Percentiles rank a stretch among this genome's conserved stretches.
phyloP scores from a whole-genome alignment of 1,140 invertebrate species.

The Steinernema feltiae region DNA sequence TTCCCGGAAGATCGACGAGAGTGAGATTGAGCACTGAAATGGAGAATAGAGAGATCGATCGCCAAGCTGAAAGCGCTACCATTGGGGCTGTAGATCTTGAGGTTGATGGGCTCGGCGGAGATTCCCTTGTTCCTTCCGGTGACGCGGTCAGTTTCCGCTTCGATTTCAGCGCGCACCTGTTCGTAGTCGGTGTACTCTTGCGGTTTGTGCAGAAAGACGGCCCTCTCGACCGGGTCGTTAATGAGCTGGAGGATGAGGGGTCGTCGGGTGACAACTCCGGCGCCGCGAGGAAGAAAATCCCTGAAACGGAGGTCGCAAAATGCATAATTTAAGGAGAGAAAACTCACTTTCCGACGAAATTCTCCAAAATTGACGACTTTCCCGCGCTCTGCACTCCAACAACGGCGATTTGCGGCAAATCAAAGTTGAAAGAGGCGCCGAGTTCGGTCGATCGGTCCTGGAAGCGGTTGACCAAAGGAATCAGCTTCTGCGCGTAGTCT shows the following conservation, averaged over 20 bases:
- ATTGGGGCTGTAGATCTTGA: not conserved
- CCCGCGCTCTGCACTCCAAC: constrained; percentile 27
- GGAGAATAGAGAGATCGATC: not conserved
- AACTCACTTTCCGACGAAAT: constrained; percentile 28
- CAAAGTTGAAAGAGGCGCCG: constrained; percentile 19
- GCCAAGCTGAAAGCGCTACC: constrained; percentile 25
- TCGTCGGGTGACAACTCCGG: too few species aligned
- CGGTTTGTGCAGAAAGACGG: not conserved
- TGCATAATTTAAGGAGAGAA: not conserved
- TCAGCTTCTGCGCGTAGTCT: not conserved
- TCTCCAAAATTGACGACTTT: constrained; percentile 23
- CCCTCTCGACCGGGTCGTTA: constrained; percentile 1
- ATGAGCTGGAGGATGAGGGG: not conserved
- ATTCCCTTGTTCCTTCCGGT: not conserved
- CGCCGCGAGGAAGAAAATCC: constrained; percentile 3
- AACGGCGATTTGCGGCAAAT: constrained; percentile 24
- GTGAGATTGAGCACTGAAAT: constrained; percentile 78
- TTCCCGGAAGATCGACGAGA: not conserved
- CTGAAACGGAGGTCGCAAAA: not conserved
- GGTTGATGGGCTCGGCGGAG: not conserved
- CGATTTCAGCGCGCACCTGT: not conserved
- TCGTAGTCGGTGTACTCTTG: not conserved
- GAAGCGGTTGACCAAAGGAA: not conserved
- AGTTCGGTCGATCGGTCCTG: not conserved
- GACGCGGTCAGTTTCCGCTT: not conserved